Evolutionary conservation across 2,888 invertebrate species (phyloP).

Genomic region (Ceramica pisi): DNA sequence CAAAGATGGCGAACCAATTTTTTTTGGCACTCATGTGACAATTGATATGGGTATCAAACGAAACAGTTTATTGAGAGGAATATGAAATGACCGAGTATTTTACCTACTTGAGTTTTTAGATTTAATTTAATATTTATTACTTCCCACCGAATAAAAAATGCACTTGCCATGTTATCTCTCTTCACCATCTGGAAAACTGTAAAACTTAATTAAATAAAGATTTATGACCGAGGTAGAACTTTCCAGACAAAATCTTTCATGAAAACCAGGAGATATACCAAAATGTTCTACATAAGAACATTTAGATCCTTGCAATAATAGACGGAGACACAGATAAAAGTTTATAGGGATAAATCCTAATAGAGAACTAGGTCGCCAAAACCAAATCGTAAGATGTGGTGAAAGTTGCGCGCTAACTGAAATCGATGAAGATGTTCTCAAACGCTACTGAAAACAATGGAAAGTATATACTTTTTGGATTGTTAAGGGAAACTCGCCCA

Average conservation of each 20-base stretch:
- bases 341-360: conserved; percentile 44
- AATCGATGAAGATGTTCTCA: conserved; percentile 37
- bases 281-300: not conserved
- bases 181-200: no score
- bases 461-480: conserved; percentile 7
- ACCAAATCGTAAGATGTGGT: conserved; percentile 37
- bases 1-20: no score
- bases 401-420: conserved; percentile 34
- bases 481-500: not conserved
- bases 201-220: no score
- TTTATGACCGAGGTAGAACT: not conserved
- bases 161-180: no score
- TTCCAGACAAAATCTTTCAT: not conserved
- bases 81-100: no score
- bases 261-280: not conserved
- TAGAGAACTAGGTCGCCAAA: conserved; percentile 34
- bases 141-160: no score
- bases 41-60: no score
- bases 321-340: conserved; percentile 23
- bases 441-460: conserved; percentile 3
- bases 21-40: no score
- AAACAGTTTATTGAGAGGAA: no score
- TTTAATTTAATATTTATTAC: no score
- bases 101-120: no score
- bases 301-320: conserved; percentile 10